Conservation (phyloP, 2,888 invertebrate genomes). For the Parelbella ahira region DNA sequence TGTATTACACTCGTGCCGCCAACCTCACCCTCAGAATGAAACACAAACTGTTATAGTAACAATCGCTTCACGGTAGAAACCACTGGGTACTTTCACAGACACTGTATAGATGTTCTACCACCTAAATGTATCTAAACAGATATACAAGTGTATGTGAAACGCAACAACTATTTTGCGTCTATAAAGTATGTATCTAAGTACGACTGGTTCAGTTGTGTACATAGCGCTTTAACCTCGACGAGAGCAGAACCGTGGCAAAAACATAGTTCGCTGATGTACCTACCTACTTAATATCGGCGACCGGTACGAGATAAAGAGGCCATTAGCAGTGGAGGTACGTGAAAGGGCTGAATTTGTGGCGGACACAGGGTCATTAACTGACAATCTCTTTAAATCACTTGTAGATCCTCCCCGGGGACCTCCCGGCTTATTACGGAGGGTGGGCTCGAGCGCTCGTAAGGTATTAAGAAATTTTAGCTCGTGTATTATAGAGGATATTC, state of each 20-base stretch:
- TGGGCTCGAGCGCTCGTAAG: conserved; percentile 42
- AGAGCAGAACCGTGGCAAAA: neutral
- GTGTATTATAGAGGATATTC: conserved; percentile 30
- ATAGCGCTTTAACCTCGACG: no score
- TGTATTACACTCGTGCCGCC: no score
- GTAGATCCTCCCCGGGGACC: conserved; percentile 60
- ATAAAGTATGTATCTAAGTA: no score
- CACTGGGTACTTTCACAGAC: no score
- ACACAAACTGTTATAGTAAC: no score
- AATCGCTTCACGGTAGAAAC: no score
- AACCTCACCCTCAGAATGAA: no score
- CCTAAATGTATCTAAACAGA: no score
- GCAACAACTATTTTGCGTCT: no score
- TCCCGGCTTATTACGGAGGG: conserved; percentile 64
- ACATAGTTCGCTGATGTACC: neutral
- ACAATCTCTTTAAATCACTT: conserved; percentile 76
- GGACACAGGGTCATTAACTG: conserved; percentile 66
- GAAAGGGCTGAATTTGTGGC: conserved; percentile 69
- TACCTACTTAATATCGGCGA: conserved; percentile 31
- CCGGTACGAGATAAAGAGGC: conserved; percentile 39
- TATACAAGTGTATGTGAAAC: no score
- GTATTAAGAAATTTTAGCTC: conserved; percentile 66
- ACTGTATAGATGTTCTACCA: no score
- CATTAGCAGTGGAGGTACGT: conserved; percentile 49
- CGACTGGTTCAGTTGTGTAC: no score